Conservation (phyloP, 2,113 vertebrate species). For the Embiotoca jacksoni region DNA sequence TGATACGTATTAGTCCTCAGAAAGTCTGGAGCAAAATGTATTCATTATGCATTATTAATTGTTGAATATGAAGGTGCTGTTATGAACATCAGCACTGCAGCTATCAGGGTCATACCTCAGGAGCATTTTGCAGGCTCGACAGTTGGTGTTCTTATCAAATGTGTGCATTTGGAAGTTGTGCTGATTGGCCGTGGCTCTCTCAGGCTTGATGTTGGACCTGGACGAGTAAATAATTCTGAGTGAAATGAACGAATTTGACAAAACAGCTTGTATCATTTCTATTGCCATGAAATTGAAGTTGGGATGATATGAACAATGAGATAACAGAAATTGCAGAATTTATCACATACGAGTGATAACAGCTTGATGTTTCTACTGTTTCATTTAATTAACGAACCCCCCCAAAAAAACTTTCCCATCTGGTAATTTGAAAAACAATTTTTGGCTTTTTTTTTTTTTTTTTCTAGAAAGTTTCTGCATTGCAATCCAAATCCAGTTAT, state of each 20-base stretch:
- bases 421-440: neutral
- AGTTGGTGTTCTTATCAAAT: conserved; percentile 95
- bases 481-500: neutral
- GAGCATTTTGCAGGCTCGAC: conserved; percentile 96
- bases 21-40: neutral
- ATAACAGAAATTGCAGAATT: neutral
- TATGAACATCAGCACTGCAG: neutral
- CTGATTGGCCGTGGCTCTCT: conserved; percentile 95
- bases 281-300: neutral
- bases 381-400: too few relatives aligned
- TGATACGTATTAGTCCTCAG: neutral
- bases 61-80: neutral
- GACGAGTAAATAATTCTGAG: conserved; percentile 3
- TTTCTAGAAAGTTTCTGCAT: neutral
- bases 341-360: neutral
- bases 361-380: too few relatives aligned
- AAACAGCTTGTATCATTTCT: neutral
- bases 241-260: neutral
- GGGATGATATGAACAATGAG: too few relatives aligned
- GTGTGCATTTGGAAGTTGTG: conserved; percentile 99
- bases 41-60: neutral
- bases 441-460: neutral
- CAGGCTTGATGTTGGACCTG: conserved; percentile 98
- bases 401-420: too few relatives aligned
- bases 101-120: conserved; percentile 85